Percentiles rank a stretch among this genome's conserved stretches.
phyloP scores from a whole-genome alignment of 2,888 invertebrate genomes.

The Podotricha telesiphe region DNA sequence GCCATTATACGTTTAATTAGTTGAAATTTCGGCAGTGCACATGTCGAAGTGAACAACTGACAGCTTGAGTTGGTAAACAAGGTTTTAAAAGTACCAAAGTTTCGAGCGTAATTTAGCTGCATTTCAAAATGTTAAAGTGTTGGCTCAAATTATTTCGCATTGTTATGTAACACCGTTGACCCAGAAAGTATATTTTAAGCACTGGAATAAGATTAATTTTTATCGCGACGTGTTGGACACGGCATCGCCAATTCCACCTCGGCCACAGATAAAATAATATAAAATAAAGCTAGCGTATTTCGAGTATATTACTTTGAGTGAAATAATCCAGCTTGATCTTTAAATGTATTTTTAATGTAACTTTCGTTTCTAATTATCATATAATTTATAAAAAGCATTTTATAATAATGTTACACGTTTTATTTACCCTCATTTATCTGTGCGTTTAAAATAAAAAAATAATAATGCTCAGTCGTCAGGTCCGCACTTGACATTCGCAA shows the following conservation, averaged over 20 bases:
- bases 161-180: conserved; percentile 41
- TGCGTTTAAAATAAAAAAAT: conserved; percentile 66
- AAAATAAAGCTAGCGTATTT: conserved; percentile 25
- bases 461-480: conserved; percentile 61
- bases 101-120: conserved; percentile 44
- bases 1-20: conserved; percentile 42
- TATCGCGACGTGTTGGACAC: conserved; percentile 41
- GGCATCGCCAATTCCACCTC: conserved; percentile 33
- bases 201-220: conserved; percentile 42
- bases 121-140: conserved; percentile 44
- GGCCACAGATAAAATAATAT: conserved; percentile 34
- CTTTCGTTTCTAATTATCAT: conserved; percentile 15
- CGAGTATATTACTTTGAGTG: conserved; percentile 17
- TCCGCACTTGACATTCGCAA: conserved; percentile 79
- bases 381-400: conserved; percentile 6
- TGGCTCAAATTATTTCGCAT: conserved; percentile 43
- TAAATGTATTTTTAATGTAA: conserved; percentile 7
- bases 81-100: conserved; percentile 44
- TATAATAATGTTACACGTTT: neutral
- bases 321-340: conserved; percentile 1
- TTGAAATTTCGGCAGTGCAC: conserved; percentile 42
- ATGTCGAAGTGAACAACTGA: conserved; percentile 43
- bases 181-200: conserved; percentile 41
- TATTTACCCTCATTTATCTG: conserved; percentile 53
- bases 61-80: conserved; percentile 44